These are phyloP conservation scores for Euwallacea similis DNA, from an alignment of 1,140 invertebrate species.

Conservation along the genomic window DNA sequence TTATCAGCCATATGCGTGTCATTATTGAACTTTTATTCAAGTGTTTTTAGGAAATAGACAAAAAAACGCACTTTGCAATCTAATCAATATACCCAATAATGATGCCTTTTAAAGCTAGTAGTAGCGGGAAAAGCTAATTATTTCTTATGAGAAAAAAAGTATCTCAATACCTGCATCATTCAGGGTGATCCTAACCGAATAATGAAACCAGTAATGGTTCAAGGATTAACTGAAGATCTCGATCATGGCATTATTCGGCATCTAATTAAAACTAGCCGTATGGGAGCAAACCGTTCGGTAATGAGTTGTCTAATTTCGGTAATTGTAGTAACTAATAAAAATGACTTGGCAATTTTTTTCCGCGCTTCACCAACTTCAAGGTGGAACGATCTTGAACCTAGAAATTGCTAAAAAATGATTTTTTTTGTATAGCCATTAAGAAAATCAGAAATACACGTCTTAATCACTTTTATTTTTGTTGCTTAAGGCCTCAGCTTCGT, in stretches of 20 bases:
- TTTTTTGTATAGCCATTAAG: not conserved
- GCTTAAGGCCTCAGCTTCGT: slow-evolving; percentile 12
- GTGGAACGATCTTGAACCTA: not conserved
- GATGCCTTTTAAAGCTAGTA: too few relatives aligned
- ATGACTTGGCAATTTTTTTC: not conserved
- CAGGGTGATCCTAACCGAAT: not conserved
- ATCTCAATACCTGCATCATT: too few relatives aligned
- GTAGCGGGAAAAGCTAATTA: too few relatives aligned
- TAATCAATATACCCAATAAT: too few relatives aligned
- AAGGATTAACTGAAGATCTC: slow-evolving; percentile 1
- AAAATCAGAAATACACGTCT: too few relatives aligned
- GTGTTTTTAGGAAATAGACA: too few relatives aligned
- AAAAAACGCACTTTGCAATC: too few relatives aligned
- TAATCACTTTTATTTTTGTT: slow-evolving; percentile 20
- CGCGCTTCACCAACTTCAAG: not conserved
- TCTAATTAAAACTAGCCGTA: not conserved
- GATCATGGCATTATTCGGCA: not conserved
- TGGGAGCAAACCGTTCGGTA: not conserved
- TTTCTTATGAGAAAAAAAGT: too few relatives aligned
- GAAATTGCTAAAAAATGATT: not conserved
- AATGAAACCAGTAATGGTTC: slow-evolving; percentile 3
- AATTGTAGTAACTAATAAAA: slow-evolving; percentile 9
- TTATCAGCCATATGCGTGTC: too few relatives aligned
- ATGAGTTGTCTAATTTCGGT: slow-evolving; percentile 7
- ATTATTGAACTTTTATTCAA: too few relatives aligned